phyloP scores from a whole-genome alignment of 2,888 invertebrate species.

The Colostygia pectinataria region DNA sequence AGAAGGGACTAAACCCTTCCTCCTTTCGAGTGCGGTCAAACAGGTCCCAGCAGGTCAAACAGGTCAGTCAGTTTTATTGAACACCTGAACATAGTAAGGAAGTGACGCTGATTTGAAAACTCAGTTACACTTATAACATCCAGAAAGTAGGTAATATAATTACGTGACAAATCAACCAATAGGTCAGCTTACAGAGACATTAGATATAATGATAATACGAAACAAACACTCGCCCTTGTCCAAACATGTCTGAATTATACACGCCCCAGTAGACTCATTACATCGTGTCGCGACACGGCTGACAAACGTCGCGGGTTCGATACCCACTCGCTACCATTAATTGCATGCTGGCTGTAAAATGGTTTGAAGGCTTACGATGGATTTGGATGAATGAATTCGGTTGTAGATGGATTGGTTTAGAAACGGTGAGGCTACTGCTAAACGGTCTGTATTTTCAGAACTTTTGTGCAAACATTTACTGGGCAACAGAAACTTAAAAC shows the following conservation, averaged over 20 bases:
- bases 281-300: constrained; percentile 24
- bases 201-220: too few species aligned
- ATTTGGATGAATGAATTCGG: constrained; percentile 30
- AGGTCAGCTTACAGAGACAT: not conserved
- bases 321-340: constrained; percentile 39
- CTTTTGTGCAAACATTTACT: too few species aligned
- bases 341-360: constrained; percentile 41
- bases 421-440: constrained; percentile 19
- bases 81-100: too few species aligned
- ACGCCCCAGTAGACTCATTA: constrained; percentile 29
- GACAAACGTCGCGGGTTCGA: constrained; percentile 36
- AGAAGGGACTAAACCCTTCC: too few species aligned
- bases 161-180: too few species aligned
- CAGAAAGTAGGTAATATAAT: too few species aligned
- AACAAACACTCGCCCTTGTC: constrained; percentile 1
- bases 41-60: too few species aligned
- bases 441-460: not conserved
- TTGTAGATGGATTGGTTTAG: constrained; percentile 29
- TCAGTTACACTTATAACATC: too few species aligned
- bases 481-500: too few species aligned
- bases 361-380: constrained; percentile 34
- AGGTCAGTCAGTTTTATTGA: too few species aligned
- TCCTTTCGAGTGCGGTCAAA: too few species aligned
- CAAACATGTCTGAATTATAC: constrained; percentile 4
- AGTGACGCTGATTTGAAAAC: too few species aligned